A percentile compares a stretch with the other conserved stretches of the same genome.
Evolutionary conservation across 1,140 invertebrate genomes (phyloP).

Genomic region (Drosophila prosaltans): DNA sequence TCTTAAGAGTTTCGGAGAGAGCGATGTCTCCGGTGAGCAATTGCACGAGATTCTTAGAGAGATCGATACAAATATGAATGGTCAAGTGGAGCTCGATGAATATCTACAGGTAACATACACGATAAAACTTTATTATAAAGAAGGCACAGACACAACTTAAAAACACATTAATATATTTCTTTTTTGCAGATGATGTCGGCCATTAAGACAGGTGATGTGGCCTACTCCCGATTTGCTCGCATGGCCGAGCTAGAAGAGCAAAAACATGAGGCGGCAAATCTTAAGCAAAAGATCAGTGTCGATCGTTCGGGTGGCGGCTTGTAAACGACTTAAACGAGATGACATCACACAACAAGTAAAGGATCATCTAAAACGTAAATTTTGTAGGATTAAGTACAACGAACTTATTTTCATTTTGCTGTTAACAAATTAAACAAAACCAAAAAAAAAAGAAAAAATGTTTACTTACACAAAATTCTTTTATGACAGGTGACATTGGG

Average conservation of each 20-base stretch:
- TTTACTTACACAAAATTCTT: conserved; percentile 36
- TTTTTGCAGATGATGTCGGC: conserved; percentile 95
- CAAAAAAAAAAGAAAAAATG: conserved; percentile 30
- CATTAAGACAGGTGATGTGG: conserved; percentile 96
- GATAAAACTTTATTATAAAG: conserved; percentile 2
- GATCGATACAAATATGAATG: conserved; percentile 99
- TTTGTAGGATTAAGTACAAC: conserved; percentile 60
- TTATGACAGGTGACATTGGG: neutral
- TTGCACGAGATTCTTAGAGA: conserved; percentile 98
- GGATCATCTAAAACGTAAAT: conserved; percentile 27
- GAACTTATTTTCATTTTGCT: conserved; percentile 70
- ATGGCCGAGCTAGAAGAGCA: conserved; percentile 96
- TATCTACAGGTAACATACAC: conserved; percentile 94
- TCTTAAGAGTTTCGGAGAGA: conserved; percentile 95
- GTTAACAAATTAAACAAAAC: conserved; percentile 56
- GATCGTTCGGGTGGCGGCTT: conserved; percentile 97
- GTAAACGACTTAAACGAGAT: conserved; percentile 84
- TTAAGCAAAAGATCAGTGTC: conserved; percentile 92
- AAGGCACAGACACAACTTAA: neutral
- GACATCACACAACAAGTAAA: conserved; percentile 27
- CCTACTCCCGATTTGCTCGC: conserved; percentile 94
- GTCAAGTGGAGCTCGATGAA: conserved; percentile 99
- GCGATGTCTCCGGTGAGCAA: conserved; percentile 95
- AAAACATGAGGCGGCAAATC: conserved; percentile 88
- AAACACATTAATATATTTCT: neutral